These are phyloP conservation scores for Lissocephala sabroskyi DNA, from an alignment of 2,888 invertebrate genomes.

Conservation along the genomic window DNA sequence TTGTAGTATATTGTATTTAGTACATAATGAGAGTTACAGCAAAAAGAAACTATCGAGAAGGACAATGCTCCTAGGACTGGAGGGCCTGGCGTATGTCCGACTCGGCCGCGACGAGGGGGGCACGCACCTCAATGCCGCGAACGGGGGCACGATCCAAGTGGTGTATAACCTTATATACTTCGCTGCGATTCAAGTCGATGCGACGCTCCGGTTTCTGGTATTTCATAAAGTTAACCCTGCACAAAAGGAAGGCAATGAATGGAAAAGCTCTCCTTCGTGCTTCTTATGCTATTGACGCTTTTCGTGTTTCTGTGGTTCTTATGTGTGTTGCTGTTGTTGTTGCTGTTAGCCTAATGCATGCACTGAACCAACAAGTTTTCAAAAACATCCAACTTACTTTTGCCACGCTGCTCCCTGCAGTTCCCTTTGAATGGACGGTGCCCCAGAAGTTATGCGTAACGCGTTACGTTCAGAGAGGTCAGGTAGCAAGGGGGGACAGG, in stretches of 20 bases:
- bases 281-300: too few species aligned
- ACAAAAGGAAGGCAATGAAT: not conserved
- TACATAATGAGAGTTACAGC: not conserved
- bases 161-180: slow-evolving; percentile 86
- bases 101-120: slow-evolving; percentile 78
- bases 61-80: slow-evolving; percentile 46
- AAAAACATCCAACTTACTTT: slow-evolving; percentile 41
- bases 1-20: too few species aligned
- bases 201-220: slow-evolving; percentile 86
- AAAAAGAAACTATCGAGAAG: not conserved
- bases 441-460: too few species aligned
- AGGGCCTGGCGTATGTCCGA: slow-evolving; percentile 74
- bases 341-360: slow-evolving; percentile 18
- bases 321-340: too few species aligned
- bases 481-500: too few species aligned
- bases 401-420: slow-evolving; percentile 44
- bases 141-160: slow-evolving; percentile 80
- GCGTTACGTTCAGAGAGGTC: not conserved
- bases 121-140: slow-evolving; percentile 79
- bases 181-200: slow-evolving; percentile 83
- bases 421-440: too few species aligned
- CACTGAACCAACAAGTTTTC: slow-evolving; percentile 32
- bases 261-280: too few species aligned
- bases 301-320: too few species aligned
- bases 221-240: slow-evolving; percentile 92